Base-by-base conservation (phyloP, 92 coral and sea anemone genomes). In the Epizoanthus stellaris region DNA sequence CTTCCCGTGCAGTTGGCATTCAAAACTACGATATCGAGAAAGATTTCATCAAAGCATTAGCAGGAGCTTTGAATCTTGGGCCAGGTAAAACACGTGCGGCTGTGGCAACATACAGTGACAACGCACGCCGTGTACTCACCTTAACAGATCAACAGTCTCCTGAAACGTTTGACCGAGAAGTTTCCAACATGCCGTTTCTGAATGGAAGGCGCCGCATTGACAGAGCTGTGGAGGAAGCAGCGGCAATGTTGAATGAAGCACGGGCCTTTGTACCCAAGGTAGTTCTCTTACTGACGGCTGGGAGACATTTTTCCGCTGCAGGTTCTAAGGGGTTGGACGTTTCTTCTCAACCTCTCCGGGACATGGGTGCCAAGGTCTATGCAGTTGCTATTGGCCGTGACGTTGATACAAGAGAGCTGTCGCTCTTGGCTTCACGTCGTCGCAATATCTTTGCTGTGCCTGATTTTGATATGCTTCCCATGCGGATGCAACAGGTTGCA, bases 351-450 rank as follows among this genome's bases (percentile, higher is more conserved):
- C 88, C 94, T 36, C 81, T 93, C 15, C 76, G 90, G 42, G 92
- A 89, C 45, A 87, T 15, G 85, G 95, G 92, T 3, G 96, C 91
- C 21, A 90, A 87, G 81, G 85, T 81, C 43, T 88, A 89, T 57
- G 95, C 92, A 47, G 92, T 95, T 67, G 93, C 91, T 36, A 89
- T 95, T 47, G 98, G 98, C 16, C 74, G 81, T 38, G 82, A 79
- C 25, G 86, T 83, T 36, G 91, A 93, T 76, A 53, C 61, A 21
- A 68, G 85, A 23, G 93, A 91, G 66, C 86, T 91, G 23, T 81
- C 82, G 34, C 80, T 82, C 14, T 89, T 91, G 34, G 93, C 90
- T 36, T 68, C 89, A 59, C 88, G 80, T 16, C 68, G 63, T 1
- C 91, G 73, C 36, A 91, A 95, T 86, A 59, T 95, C 40, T 85